Base-by-base conservation (phyloP, 1,140 invertebrate genomes). In the Copidosoma floridanum region DNA sequence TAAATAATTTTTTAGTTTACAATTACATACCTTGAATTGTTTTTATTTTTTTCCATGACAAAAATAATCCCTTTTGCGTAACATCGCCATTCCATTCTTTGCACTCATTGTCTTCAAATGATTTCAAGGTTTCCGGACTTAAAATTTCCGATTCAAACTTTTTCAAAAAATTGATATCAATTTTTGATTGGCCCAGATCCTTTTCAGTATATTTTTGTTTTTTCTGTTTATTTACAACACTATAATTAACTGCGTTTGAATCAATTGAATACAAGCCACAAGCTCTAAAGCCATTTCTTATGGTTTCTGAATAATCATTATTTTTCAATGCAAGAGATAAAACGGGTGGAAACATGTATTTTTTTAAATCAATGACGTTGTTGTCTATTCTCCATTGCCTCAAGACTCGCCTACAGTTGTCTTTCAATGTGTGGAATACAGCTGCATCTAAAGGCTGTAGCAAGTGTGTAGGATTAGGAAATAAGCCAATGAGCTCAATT, bases 261-360 rank as follows among this genome's bases (percentile, higher is more conserved):
- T 20, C 14, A n/a, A 58, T 41, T 1, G 56, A 37, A 18, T 18
- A 18, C 11, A 58, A n/a, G 11, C 56, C 56, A 58, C 46, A 58
- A 16, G 23, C 32, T 20, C 2, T 29, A 32, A 58, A 58, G 12
- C 46, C 46, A 43, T 46, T 46, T 21, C 8, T 29, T 1, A 50
- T 27, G 43, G 23, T 40, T 3, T 58, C 14, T 5, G 5, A 1
- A 11, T 27, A 48, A 12, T 57, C 35, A 24, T 21, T 37, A 12
- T 12, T 18, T 27, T 58, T 47, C 2, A 58, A 7, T 14, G 56
- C 24, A 4, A 12, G 26, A 29, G 50, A 50, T 16, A 58, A 32
- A 27, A 48, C 32, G 2, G 7, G 16, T 16, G 44, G 12, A 50
- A 57, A 57, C 24, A 48, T 18, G 14, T 50, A 46, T 41, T 43